These are phyloP conservation scores for Nemotelus pantherinus DNA, from an alignment of 2,888 invertebrate species.

Conservation along the genomic window DNA sequence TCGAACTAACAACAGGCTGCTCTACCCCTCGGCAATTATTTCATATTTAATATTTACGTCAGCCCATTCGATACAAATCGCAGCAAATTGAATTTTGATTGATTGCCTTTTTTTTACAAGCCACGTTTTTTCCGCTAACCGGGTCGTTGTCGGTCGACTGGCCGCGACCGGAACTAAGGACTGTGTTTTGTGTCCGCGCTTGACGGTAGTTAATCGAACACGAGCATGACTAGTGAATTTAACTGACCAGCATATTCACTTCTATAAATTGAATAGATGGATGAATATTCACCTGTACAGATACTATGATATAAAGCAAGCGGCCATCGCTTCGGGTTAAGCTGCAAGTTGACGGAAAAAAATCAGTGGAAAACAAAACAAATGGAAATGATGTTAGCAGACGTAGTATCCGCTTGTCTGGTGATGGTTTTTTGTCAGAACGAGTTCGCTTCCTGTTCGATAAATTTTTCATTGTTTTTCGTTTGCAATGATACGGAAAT, in stretches of 20 bases:
- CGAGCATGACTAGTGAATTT: conserved; percentile 28
- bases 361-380: too few species aligned
- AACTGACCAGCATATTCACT: background rate
- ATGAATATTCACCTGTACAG: background rate
- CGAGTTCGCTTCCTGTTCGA: too few species aligned
- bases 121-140: background rate
- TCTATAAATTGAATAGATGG: conserved; percentile 9
- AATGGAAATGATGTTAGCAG: too few species aligned
- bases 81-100: conserved; percentile 50
- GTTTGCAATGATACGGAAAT: too few species aligned
- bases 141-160: too few species aligned
- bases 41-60: background rate
- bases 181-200: background rate
- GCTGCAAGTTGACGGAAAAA: too few species aligned
- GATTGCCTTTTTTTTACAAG: conserved; percentile 40
- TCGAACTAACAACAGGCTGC: background rate
- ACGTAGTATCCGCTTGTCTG: too few species aligned
- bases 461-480: too few species aligned
- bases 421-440: too few species aligned
- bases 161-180: background rate
- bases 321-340: too few species aligned
- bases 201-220: background rate
- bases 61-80: conserved; percentile 40
- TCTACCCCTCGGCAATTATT: background rate
- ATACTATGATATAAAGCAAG: too few species aligned